Conservation (phyloP, 2,888 invertebrate genomes). For the Aphelenchoides bicaudatus region DNA sequence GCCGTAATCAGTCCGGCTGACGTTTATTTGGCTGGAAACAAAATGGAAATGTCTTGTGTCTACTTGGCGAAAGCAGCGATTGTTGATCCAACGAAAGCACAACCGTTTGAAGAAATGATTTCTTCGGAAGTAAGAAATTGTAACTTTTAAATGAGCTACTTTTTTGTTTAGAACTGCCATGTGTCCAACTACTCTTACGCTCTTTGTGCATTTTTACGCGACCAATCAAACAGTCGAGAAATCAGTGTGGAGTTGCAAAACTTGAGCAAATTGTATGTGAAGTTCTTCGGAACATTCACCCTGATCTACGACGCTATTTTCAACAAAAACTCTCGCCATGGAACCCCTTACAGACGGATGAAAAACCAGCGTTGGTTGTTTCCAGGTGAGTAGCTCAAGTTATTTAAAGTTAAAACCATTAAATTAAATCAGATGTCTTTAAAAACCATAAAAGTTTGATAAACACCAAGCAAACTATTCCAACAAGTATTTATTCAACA, state of each 20-base stretch:
- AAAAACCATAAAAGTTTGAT: too few species aligned
- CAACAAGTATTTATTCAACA: too few species aligned
- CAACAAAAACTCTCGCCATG: constrained; percentile 3
- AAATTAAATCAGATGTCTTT: too few species aligned
- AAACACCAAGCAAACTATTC: too few species aligned
- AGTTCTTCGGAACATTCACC: constrained; percentile 3
- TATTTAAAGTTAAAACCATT: too few species aligned
- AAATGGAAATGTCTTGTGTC: background rate
- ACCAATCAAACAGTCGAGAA: background rate
- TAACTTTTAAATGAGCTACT: background rate
- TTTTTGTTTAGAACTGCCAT: constrained; percentile 3
- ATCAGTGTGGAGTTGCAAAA: constrained; percentile 1
- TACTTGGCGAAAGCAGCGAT: constrained; percentile 3
- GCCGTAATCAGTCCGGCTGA: background rate
- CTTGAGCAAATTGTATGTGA: constrained; percentile 9
- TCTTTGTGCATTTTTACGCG: background rate
- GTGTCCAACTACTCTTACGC: background rate
- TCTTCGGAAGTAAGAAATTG: constrained; percentile 1
- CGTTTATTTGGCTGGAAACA: background rate
- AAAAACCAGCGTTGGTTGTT: constrained; percentile 11
- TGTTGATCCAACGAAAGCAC: background rate
- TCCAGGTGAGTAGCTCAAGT: too few species aligned
- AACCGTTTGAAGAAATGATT: constrained; percentile 6
- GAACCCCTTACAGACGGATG: background rate
- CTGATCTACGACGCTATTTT: constrained; percentile 13